Evolutionary conservation across 2,888 invertebrate species (phyloP).

Genomic region (Cosmia trapezina): DNA sequence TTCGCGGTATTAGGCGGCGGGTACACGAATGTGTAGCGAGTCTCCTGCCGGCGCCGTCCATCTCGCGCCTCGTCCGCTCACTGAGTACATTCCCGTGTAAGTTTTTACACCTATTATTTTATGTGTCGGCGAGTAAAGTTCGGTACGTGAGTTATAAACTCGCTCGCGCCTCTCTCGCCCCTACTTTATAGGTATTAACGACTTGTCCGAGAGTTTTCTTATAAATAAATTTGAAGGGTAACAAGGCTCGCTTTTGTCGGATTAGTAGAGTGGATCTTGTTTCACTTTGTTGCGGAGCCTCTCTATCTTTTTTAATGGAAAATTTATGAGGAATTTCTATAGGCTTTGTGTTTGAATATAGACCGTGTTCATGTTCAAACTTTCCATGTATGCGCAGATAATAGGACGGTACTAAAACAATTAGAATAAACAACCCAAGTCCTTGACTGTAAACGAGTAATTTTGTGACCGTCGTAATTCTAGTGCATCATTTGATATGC

Average conservation of each 20-base stretch:
- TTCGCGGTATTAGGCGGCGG: conserved; percentile 63
- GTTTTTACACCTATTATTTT: conserved; percentile 91
- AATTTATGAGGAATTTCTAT: conserved; percentile 80
- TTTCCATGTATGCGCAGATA: conserved; percentile 7
- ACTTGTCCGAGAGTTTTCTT: conserved; percentile 91
- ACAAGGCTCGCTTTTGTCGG: conserved; percentile 91
- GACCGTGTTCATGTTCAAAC: conserved; percentile 38
- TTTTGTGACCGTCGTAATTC: background rate
- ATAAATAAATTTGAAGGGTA: conserved; percentile 91
- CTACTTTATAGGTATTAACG: conserved; percentile 91
- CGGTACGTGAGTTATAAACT: conserved; percentile 91
- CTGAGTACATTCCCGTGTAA: conserved; percentile 91
- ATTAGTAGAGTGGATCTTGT: conserved; percentile 91
- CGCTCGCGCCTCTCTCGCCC: conserved; percentile 90
- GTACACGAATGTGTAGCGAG: conserved; percentile 66
- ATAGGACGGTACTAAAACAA: conserved; percentile 7
- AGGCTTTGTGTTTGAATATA: conserved; percentile 72
- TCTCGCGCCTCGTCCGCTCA: conserved; percentile 87
- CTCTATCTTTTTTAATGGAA: conserved; percentile 85
- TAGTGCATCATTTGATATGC: conserved; percentile 4
- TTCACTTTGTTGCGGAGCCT: conserved; percentile 89
- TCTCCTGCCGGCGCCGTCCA: conserved; percentile 80
- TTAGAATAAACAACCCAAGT: background rate
- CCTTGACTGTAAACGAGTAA: conserved; percentile 3
- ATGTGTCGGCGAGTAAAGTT: conserved; percentile 91